Evolutionary conservation across 2,113 vertebrate genomes (phyloP).

Genomic region (Halcyon senegalensis): DNA sequence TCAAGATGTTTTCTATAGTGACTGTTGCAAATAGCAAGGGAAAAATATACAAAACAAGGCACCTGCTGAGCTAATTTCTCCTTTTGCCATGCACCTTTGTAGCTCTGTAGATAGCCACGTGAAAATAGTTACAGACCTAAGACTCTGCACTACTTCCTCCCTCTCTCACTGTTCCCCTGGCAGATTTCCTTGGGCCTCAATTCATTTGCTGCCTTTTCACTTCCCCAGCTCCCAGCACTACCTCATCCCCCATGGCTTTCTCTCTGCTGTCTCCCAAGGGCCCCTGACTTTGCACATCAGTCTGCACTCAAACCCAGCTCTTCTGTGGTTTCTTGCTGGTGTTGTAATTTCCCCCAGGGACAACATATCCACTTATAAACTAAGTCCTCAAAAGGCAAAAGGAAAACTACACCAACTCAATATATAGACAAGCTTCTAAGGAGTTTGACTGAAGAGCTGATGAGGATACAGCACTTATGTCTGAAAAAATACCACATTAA

Average conservation of each 20-base stretch:
- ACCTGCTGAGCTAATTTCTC: neutral
- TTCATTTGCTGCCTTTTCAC: neutral
- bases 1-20: neutral
- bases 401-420: neutral
- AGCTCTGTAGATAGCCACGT: neutral
- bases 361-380: neutral
- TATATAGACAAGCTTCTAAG: neutral
- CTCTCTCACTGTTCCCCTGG: neutral
- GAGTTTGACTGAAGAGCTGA: neutral
- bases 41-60: neutral
- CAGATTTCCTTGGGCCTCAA: neutral
- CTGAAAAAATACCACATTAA: neutral
- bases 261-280: rapidly evolving
- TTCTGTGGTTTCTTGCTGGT: neutral
- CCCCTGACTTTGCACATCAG: neutral
- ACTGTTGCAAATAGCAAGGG: neutral
- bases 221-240: neutral
- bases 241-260: neutral
- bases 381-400: neutral
- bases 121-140: neutral
- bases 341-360: neutral
- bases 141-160: neutral
- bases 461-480: rapidly evolving
- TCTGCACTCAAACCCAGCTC: neutral
- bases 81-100: neutral